phyloP scores from a whole-genome alignment of 2,888 invertebrate genomes.

The Seira ritae region DNA sequence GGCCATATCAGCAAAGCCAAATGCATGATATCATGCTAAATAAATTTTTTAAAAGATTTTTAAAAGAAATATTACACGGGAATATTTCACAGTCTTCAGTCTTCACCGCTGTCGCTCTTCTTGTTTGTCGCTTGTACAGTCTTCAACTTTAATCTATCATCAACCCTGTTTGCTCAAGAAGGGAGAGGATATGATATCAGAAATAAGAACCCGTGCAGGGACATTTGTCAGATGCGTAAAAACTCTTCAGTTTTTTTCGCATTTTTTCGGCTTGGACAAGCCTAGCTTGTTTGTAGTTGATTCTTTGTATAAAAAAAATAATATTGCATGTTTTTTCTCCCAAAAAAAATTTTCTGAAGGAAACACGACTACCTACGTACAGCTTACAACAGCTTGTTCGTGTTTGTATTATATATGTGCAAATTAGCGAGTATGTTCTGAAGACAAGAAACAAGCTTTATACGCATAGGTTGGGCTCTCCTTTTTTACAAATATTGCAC shows the following conservation, averaged over 20 bases:
- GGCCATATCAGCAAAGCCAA: no score
- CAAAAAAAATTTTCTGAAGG: no score
- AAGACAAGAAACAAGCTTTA: slow-evolving; percentile 27
- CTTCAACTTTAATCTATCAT: slow-evolving; percentile 33
- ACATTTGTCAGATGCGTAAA: slow-evolving; percentile 21
- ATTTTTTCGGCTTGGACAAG: neutral
- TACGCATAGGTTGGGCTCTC: neutral
- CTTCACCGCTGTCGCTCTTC: neutral
- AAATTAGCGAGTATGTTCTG: slow-evolving; percentile 18
- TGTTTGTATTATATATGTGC: no score
- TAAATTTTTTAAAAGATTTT: no score
- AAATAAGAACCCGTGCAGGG: slow-evolving; percentile 23
- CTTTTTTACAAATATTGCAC: slow-evolving; percentile 19
- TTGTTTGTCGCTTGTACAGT: neutral
- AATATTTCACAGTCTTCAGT: neutral
- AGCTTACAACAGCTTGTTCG: no score
- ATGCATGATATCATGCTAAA: no score
- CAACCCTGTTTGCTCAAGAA: slow-evolving; percentile 47
- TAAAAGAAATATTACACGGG: neutral
- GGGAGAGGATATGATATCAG: slow-evolving; percentile 5
- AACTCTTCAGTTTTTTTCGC: no score
- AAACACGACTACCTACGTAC: no score
- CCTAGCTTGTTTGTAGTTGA: no score
- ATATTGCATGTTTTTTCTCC: neutral
- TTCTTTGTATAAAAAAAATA: slow-evolving; percentile 33